These are phyloP conservation scores for Threskiornis aethiopicus DNA, from an alignment of 2,797 vertebrate genomes.

Conservation along the genomic window DNA sequence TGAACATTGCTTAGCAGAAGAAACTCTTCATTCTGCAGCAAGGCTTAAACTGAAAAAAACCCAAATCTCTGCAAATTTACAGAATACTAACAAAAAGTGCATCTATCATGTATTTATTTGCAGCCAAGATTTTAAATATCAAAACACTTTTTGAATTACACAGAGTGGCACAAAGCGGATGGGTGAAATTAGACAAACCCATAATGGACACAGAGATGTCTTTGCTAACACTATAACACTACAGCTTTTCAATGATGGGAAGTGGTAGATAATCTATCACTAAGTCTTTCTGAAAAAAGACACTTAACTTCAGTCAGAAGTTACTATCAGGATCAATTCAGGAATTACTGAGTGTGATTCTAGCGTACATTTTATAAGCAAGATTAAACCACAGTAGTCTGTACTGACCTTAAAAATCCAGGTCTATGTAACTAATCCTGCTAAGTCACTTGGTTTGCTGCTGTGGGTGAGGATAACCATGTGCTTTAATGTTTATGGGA, in stretches of 20 bases:
- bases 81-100: not conserved
- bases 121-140: not conserved
- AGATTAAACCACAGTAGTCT: not conserved
- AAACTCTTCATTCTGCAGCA: not conserved
- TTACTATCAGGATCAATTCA: not conserved
- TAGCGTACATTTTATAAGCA: not conserved
- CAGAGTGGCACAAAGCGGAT: fast-evolving
- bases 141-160: not conserved
- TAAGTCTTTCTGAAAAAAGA: not conserved
- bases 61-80: not conserved
- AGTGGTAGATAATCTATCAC: not conserved
- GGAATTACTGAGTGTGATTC: not conserved
- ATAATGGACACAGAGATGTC: fast-evolving
- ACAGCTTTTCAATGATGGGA: not conserved
- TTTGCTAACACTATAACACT: fast-evolving
- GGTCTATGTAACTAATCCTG: not conserved
- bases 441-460: not conserved
- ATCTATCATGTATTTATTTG: fast-evolving
- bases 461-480: not conserved
- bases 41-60: not conserved
- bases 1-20: not conserved
- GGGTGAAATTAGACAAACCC: not conserved
- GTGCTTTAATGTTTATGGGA: not conserved
- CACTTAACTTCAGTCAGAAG: not conserved
- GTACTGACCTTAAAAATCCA: not conserved